A percentile compares a stretch with the other conserved stretches of the same genome.
phyloP scores from a whole-genome alignment of 1,140 invertebrate genomes.

The Lordiphosa collinella region DNA sequence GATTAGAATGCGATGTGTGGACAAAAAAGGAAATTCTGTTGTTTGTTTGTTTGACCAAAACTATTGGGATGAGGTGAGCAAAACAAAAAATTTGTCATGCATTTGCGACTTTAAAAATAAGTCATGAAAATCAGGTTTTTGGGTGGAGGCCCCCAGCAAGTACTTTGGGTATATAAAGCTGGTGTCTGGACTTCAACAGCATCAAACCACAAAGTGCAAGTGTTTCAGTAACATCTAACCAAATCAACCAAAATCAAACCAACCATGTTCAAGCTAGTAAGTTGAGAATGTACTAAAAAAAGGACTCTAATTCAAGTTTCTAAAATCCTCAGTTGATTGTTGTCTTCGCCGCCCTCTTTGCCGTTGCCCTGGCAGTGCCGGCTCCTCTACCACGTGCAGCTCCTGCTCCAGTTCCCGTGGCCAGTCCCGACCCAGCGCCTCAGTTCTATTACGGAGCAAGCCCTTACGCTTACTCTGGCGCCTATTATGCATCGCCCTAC shows the following conservation, averaged over 20 bases:
- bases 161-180: constrained; percentile 52
- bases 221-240: constrained; percentile 38
- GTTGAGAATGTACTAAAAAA: constrained; percentile 17
- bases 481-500: constrained; percentile 66
- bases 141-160: background rate
- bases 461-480: constrained; percentile 63
- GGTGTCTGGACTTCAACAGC: constrained; percentile 10
- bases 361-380: constrained; percentile 56
- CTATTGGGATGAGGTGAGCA: constrained; percentile 33
- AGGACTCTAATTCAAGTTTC: constrained; percentile 1
- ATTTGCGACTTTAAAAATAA: constrained; percentile 60
- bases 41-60: constrained; percentile 24
- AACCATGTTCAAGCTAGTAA: constrained; percentile 77
- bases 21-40: constrained; percentile 28
- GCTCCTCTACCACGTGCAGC: constrained; percentile 43
- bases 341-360: constrained; percentile 70
- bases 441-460: constrained; percentile 65
- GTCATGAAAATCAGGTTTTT: constrained; percentile 45
- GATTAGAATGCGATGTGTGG: constrained; percentile 54
- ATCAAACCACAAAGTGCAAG: constrained; percentile 63
- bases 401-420: constrained; percentile 51
- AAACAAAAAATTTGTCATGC: constrained; percentile 47
- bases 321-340: constrained; percentile 44
- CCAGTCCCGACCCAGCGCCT: constrained; percentile 62
- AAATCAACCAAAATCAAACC: constrained; percentile 38